These are phyloP conservation scores for Schizaphis graminum DNA, from an alignment of 2,888 invertebrate species.

Conservation along the genomic window DNA sequence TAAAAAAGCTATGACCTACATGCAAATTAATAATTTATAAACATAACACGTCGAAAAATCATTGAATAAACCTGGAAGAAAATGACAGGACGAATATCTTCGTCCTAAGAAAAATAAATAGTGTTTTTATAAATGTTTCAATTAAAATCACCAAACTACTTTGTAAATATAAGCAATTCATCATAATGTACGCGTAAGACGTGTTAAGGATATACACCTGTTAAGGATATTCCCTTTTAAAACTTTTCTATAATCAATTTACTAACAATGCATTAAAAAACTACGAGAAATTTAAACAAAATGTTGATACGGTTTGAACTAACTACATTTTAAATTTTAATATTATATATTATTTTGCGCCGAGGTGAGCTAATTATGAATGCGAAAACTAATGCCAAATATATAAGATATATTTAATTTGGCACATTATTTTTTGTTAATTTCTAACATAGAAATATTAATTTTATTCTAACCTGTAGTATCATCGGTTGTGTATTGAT, in stretches of 20 bases:
- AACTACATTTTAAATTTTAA: neutral
- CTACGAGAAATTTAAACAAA: neutral
- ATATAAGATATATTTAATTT: neutral
- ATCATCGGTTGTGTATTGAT: constrained; percentile 93
- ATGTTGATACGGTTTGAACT: neutral
- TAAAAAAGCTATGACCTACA: neutral
- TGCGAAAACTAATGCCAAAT: neutral
- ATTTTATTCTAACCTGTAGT: constrained; percentile 78
- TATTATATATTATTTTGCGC: neutral
- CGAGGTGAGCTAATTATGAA: neutral
- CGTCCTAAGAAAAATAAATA: neutral
- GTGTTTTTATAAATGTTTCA: neutral
- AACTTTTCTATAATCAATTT: neutral
- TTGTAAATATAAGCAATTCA: neutral
- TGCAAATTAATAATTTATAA: neutral
- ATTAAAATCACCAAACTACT: neutral
- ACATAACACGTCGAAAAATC: neutral
- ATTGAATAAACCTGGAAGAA: neutral
- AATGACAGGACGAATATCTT: neutral
- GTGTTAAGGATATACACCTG: neutral
- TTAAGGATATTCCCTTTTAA: neutral
- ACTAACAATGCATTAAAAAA: neutral
- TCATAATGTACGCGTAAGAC: neutral
- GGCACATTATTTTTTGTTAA: neutral
- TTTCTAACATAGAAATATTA: neutral